Conservation (phyloP, 2,888 invertebrate genomes). For the Xylota segnis region DNA sequence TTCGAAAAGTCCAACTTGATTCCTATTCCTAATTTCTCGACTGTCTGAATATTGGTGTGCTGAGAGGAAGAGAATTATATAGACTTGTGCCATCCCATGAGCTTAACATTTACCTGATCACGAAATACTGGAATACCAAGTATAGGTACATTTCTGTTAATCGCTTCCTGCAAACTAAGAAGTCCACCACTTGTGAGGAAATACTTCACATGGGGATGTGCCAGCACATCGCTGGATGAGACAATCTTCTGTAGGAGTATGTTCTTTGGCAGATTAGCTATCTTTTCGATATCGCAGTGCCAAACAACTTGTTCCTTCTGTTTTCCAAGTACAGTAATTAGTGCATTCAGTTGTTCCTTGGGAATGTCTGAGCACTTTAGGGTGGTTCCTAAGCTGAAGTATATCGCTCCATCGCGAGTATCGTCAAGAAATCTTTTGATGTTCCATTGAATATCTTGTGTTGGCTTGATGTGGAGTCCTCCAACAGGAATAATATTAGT, state of each 20-base stretch:
- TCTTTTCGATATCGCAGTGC: conserved; percentile 84
- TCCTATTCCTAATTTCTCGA: conserved; percentile 81
- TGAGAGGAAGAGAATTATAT: conserved; percentile 76
- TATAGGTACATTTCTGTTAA: conserved; percentile 84
- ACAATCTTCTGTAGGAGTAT: conserved; percentile 85
- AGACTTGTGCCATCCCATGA: background rate
- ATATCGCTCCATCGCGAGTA: conserved; percentile 84
- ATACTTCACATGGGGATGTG: conserved; percentile 84
- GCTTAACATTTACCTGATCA: conserved; percentile 81
- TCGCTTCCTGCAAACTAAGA: conserved; percentile 83
- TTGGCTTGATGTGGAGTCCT: conserved; percentile 85
- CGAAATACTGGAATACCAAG: conserved; percentile 84
- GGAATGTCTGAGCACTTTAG: conserved; percentile 84
- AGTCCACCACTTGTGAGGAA: conserved; percentile 85
- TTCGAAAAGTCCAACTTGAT: conserved; percentile 81
- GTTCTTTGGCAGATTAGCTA: conserved; percentile 83
- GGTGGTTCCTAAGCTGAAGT: conserved; percentile 85
- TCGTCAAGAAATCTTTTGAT: conserved; percentile 84
- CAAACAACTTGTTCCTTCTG: conserved; percentile 84
- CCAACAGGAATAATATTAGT: conserved; percentile 85
- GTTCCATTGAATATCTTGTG: conserved; percentile 83
- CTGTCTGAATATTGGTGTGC: conserved; percentile 80
- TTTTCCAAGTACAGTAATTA: conserved; percentile 82
- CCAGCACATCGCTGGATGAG: conserved; percentile 85
- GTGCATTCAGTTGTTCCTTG: conserved; percentile 80